These are phyloP conservation scores for Psococerastis gibbosa DNA, from an alignment of 2,888 invertebrate genomes.

Conservation along the genomic window DNA sequence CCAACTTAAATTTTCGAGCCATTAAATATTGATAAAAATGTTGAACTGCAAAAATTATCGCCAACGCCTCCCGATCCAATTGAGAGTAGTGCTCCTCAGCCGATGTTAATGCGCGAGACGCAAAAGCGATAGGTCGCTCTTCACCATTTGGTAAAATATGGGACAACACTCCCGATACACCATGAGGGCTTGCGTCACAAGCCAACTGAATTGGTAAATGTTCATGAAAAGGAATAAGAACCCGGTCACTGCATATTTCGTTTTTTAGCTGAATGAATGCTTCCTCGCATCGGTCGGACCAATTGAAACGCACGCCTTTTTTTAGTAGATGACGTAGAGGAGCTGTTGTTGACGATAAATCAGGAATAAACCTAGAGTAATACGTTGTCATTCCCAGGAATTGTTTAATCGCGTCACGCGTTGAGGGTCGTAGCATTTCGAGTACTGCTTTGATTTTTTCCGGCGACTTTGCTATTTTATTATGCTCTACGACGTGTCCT, in stretches of 20 bases:
- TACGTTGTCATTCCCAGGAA: conserved; percentile 18
- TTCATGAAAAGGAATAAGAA: conserved; percentile 14
- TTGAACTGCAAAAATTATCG: conserved; percentile 10
- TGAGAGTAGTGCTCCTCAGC: too few relatives aligned
- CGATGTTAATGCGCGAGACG: not conserved
- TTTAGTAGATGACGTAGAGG: not conserved
- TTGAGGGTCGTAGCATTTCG: conserved; percentile 14
- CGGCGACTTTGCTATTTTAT: conserved; percentile 9
- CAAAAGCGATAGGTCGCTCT: conserved; percentile 10
- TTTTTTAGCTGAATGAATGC: conserved; percentile 15
- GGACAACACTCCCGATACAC: conserved; percentile 16
- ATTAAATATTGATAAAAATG: conserved; percentile 4
- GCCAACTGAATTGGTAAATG: conserved; percentile 14
- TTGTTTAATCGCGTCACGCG: conserved; percentile 15
- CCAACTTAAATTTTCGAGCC: not conserved
- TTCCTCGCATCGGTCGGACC: conserved; percentile 12
- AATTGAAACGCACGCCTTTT: conserved; percentile 3
- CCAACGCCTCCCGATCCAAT: conserved; percentile 11
- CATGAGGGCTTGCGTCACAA: conserved; percentile 14
- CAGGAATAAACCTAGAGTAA: conserved; percentile 14
- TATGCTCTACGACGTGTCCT: conserved; percentile 13
- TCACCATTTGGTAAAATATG: too few relatives aligned
- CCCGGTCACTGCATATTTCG: conserved; percentile 13
- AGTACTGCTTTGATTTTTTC: conserved; percentile 15
- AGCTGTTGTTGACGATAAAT: conserved; percentile 5